Evolutionary conservation across 2,797 vertebrate species (phyloP), one percentile per base, ranked within the genome.

Genomic region (Epinephelus awoara): DNA sequence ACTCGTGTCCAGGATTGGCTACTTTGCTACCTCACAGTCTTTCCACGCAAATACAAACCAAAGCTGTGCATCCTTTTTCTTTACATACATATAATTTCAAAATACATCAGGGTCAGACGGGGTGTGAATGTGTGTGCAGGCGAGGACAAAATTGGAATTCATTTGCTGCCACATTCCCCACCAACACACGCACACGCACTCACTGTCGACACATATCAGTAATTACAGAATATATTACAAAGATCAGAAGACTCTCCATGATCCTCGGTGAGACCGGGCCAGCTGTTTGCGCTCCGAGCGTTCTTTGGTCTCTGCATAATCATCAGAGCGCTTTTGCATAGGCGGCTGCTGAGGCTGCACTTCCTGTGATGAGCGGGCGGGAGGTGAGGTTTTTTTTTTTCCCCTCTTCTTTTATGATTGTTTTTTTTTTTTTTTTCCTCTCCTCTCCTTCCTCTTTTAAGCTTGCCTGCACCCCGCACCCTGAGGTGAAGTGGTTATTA

Each of bases 181-280:
- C 17, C 15, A 13, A 55, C 10, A 59, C 67, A 70, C 62, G 55
- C 79, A 29, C 46, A 55, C 51, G 50, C 72, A 67, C 44, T 19
- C 47, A 19, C 18, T 56, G 74, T 79, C 55, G 62, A 81, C 72
- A 75, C 57, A 49, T 83, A 88, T 89, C 67, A 74, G 87, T 91
- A 92, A 93, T 91, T 92, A 89, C 71, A 1, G 85, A 88, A 89
- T 91, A 87, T 73, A 93, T 93, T 90, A 90, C 75, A 77, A 84
- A 86, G 84, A 92, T 94, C 91, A 92, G 88, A 94, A 79, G 85
- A 72, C 77, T 77, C 69, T 42, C 52, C 42, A 2, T 75, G 89
- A 88, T 91, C 85, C 80, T 77, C 54, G 25, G 55, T 80, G 84
- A 91, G 89, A 81, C 79, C 18, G 18, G 75, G 82, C 85, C 93